Conservation (phyloP, 1,140 invertebrate species). For the Muscidifurax raptorellus region DNA sequence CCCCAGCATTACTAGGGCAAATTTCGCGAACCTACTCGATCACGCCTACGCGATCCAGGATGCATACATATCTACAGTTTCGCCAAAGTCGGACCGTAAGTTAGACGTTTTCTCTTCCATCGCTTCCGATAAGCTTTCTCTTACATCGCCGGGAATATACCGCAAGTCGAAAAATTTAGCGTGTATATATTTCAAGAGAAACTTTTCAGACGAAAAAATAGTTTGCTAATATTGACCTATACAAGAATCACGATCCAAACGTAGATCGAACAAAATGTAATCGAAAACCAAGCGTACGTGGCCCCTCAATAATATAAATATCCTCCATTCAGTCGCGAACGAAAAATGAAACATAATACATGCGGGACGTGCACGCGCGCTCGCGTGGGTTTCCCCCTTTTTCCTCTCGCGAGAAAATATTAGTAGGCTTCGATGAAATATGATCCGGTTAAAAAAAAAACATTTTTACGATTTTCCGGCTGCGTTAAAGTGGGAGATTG, state of each 20-base stretch:
- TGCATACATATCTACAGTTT: background rate
- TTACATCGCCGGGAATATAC: background rate
- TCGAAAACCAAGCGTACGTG: background rate
- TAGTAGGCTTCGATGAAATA: constrained; percentile 27
- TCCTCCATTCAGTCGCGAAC: background rate
- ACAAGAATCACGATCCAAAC: background rate
- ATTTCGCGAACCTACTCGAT: constrained; percentile 8
- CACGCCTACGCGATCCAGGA: background rate
- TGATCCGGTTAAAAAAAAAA: background rate
- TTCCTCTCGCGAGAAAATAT: constrained; percentile 21
- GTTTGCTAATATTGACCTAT: background rate
- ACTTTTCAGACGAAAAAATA: background rate
- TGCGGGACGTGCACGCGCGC: background rate
- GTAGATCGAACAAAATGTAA: background rate
- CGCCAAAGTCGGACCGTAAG: constrained; percentile 5
- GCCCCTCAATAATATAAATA: background rate
- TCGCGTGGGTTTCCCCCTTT: background rate
- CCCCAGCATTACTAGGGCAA: constrained; percentile 13
- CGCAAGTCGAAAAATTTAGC: background rate
- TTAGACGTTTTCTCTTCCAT: background rate
- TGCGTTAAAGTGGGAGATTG: constrained; percentile 27
- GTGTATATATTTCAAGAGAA: background rate
- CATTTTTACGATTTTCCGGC: constrained; percentile 38
- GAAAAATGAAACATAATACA: constrained; percentile 3
- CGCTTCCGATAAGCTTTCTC: background rate